Conservation (phyloP, 2,888 invertebrate genomes). For the Stenurella melanura region DNA sequence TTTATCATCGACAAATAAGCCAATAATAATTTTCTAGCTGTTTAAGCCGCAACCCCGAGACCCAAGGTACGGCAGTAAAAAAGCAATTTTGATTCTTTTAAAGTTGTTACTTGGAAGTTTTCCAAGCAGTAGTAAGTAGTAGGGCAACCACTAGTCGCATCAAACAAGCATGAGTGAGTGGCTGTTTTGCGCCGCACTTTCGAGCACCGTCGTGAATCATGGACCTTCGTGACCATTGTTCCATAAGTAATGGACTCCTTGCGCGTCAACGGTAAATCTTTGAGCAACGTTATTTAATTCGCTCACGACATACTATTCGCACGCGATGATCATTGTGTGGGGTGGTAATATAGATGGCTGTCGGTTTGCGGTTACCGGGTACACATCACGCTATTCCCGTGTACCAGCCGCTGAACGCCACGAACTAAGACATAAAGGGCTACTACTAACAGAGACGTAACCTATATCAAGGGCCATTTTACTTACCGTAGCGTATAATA, state of each 20-base stretch:
- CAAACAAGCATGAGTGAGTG: conserved; percentile 58
- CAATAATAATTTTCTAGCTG: conserved; percentile 19
- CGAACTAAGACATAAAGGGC: conserved; percentile 39
- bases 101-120: conserved; percentile 20
- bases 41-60: conserved; percentile 3
- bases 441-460: conserved; percentile 5
- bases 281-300: conserved; percentile 67
- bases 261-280: conserved; percentile 67
- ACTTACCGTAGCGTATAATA: background rate
- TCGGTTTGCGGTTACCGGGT: conserved; percentile 43
- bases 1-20: background rate
- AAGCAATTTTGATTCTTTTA: conserved; percentile 18
- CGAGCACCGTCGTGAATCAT: conserved; percentile 64
- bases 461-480: conserved; percentile 17
- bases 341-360: conserved; percentile 49
- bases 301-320: conserved; percentile 64
- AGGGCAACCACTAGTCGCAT: conserved; percentile 51
- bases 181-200: conserved; percentile 42
- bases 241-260: conserved; percentile 68
- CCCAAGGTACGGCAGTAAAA: conserved; percentile 15
- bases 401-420: conserved; percentile 48
- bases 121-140: conserved; percentile 24
- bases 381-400: conserved; percentile 42
- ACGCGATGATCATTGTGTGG: conserved; percentile 49
- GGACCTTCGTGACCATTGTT: conserved; percentile 69